Evolutionary conservation across 2,888 invertebrate genomes (phyloP).

Genomic region (Dinocampus coccinellae): DNA sequence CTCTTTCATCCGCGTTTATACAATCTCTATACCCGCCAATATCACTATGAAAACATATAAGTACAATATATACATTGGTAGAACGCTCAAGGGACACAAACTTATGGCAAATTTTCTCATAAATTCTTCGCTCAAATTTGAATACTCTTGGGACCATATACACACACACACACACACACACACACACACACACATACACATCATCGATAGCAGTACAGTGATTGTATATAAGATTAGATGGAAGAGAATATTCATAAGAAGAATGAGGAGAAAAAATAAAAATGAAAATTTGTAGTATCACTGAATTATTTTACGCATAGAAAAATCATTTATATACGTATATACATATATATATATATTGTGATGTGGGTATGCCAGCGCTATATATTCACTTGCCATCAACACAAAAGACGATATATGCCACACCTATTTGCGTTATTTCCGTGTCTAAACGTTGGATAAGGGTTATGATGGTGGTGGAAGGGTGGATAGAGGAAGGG

Average conservation of each 20-base stretch:
- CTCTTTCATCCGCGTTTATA: neutral
- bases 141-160: conserved; percentile 1
- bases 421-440: conserved; percentile 3
- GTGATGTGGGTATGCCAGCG: too few relatives aligned
- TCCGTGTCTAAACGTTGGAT: neutral
- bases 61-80: neutral
- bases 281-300: too few relatives aligned
- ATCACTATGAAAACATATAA: neutral
- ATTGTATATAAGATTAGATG: neutral
- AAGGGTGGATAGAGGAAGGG: too few relatives aligned
- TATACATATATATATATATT: neutral
- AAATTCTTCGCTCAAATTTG: conserved; percentile 15
- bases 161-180: too few relatives aligned
- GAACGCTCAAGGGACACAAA: conserved; percentile 9
- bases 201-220: neutral
- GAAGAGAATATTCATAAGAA: neutral
- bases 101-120: conserved; percentile 19
- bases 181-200: too few relatives aligned
- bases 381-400: too few relatives aligned
- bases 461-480: neutral
- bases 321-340: too few relatives aligned
- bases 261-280: too few relatives aligned
- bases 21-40: neutral
- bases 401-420: neutral
- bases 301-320: too few relatives aligned